These are phyloP conservation scores for Buphagus erythrorhynchus DNA, from an alignment of 2,797 vertebrate genomes.

Conservation along the genomic window DNA sequence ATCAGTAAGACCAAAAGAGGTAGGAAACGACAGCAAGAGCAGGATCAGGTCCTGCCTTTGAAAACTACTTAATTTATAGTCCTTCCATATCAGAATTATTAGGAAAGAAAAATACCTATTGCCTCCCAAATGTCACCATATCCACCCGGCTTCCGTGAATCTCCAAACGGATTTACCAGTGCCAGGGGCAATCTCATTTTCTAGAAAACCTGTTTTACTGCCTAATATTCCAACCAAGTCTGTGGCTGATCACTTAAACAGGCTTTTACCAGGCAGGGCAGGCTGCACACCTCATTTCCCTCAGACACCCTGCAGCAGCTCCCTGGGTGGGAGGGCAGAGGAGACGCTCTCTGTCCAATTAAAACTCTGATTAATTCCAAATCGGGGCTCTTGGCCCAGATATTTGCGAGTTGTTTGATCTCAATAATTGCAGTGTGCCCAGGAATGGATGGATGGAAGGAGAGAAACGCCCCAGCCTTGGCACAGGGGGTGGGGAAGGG, in stretches of 20 bases:
- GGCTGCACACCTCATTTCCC: conserved; percentile 67
- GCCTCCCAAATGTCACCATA: conserved; percentile 12
- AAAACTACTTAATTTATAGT: conserved; percentile 8
- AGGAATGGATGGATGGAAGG: background rate
- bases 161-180: conserved; percentile 40
- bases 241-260: conserved; percentile 49
- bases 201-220: conserved; percentile 51
- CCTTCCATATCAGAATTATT: background rate
- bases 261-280: conserved; percentile 36
- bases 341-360: conserved; percentile 50
- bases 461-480: rapidly evolving
- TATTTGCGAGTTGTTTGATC: background rate
- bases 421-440: background rate
- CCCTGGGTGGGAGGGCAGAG: conserved; percentile 9
- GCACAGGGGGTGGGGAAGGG: background rate
- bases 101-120: background rate
- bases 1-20: background rate
- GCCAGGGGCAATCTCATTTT: conserved; percentile 70
- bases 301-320: conserved; percentile 63
- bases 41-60: background rate
- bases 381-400: background rate
- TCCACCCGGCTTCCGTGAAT: background rate
- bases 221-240: conserved; percentile 63
- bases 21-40: background rate
- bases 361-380: conserved; percentile 49